Evolutionary conservation across 2,113 vertebrate genomes (phyloP), one percentile per base, ranked within the genome.

Genomic region (Nycticorax nycticorax): DNA sequence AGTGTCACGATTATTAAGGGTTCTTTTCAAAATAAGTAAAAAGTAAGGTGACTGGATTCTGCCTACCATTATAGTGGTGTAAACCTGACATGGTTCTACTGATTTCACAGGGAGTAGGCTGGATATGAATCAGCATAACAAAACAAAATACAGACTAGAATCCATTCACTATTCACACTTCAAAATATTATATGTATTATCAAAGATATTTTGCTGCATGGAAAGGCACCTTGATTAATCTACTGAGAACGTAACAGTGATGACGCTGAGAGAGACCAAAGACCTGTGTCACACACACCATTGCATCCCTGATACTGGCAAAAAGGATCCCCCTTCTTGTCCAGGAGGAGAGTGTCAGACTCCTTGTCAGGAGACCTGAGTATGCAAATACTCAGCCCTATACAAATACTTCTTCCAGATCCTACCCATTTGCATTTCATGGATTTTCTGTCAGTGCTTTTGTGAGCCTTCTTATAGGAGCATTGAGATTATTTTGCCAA

Each of bases 21-120:
- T 67, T 71, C 63, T 94, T 92, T 94, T 86, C 57, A 85, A 96
- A 96, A 88, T 39, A 83, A 48, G 14, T 35, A 37, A 74, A 82
- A 89, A 48, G 37, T 37, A 78, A 94, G 11, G 39, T 57, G 26
- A 6, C 17, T 79, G 32, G 10, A 18, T 92, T 83, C 41, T 90
- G 53, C 7, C 45, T 27, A 43, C 22, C 6, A 33, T 71, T 83
- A 59, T 6, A 48, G 30, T 82, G 24, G 14, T 55, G 24, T 79
- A 78, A 88, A 63, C n/a, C 3, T 6, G 28, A 26, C 74, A 37
- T 26, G 1, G 13, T 45, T 76, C 26, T 52, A 59, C 16, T 1
- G 5, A 55, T 66, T 86, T 86, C 45, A 73, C 6, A 48, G 20
- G 18, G 35, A 81, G 6, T 3, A 93, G 24, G 20, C 4, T 47